Percentiles rank a stretch among this genome's conserved stretches.
Evolutionary conservation across 1,140 invertebrate genomes (phyloP).

Genomic region (Cyrtorhinus lividipennis): DNA sequence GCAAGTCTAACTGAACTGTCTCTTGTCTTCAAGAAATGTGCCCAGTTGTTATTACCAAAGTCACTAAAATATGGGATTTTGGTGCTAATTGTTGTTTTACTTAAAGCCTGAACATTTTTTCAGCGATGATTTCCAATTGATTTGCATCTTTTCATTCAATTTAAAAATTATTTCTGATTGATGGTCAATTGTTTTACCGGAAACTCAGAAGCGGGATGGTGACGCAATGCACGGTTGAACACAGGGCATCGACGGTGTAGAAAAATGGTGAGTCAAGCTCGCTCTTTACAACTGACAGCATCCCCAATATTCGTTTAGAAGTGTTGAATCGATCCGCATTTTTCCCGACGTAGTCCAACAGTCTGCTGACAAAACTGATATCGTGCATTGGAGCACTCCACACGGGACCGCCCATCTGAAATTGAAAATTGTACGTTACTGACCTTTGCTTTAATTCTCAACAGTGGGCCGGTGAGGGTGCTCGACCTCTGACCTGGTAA

Average conservation of each 20-base stretch:
- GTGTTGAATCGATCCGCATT: constrained; percentile 42
- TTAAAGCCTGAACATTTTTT: too few species aligned
- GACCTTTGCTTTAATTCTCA: constrained; percentile 2
- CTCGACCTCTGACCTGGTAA: too few species aligned
- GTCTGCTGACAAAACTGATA: constrained; percentile 50
- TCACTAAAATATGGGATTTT: too few species aligned
- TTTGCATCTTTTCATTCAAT: too few species aligned
- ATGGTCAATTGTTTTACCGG: too few species aligned
- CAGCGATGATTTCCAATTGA: too few species aligned
- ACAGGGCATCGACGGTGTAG: constrained; percentile 46
- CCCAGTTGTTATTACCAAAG: too few species aligned
- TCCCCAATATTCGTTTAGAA: constrained; percentile 54
- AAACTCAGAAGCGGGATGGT: constrained; percentile 18
- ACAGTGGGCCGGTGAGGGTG: neutral
- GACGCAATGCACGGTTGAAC: constrained; percentile 20
- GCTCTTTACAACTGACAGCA: constrained; percentile 44
- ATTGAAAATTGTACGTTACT: too few species aligned
- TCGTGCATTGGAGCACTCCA: constrained; percentile 81
- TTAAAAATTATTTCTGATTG: too few species aligned
- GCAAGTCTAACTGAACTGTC: too few species aligned
- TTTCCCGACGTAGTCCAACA: constrained; percentile 32
- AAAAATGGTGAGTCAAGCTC: constrained; percentile 86
- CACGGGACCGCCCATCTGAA: constrained; percentile 78
- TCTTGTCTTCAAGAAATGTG: too few species aligned
- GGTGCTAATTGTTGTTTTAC: too few species aligned